These are phyloP conservation scores for Gymnoscopelus microlampas DNA, from an alignment of 2,797 vertebrate genomes.

Conservation along the genomic window DNA sequence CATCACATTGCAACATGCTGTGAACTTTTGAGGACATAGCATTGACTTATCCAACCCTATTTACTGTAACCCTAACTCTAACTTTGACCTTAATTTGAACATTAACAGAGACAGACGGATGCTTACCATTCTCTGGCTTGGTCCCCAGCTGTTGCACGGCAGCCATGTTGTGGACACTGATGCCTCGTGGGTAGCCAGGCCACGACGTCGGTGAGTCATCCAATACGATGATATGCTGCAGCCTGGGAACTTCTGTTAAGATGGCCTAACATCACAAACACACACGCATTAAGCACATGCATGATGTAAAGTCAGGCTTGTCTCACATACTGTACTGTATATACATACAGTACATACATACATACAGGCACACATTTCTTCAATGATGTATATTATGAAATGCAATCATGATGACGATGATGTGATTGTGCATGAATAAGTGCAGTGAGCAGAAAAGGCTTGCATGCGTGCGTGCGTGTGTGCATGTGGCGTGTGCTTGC, in stretches of 20 bases:
- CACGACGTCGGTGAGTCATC: slow-evolving; percentile 84
- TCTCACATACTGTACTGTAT: background rate
- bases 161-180: slow-evolving; percentile 91
- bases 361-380: too few relatives aligned
- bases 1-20: too few relatives aligned
- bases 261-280: slow-evolving; percentile 79
- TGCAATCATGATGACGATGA: too few relatives aligned
- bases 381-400: background rate
- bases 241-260: slow-evolving; percentile 85
- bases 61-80: too few relatives aligned
- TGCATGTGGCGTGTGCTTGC: too few relatives aligned
- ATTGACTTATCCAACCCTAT: too few relatives aligned
- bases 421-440: too few relatives aligned
- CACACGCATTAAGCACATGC: slow-evolving; percentile 1
- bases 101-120: slow-evolving; percentile 2
- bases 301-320: background rate
- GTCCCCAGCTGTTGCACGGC: slow-evolving; percentile 89
- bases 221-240: slow-evolving; percentile 90
- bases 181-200: slow-evolving; percentile 84
- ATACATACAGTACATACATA: too few relatives aligned
- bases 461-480: background rate
- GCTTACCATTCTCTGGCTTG: slow-evolving; percentile 81
- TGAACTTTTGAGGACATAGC: too few relatives aligned
- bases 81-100: too few relatives aligned
- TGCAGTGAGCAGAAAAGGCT: background rate